Evolutionary conservation across 2,113 vertebrate genomes (phyloP), one percentile per base, ranked within the genome.

Genomic region (Sterrhoptilus dennistouni): DNA sequence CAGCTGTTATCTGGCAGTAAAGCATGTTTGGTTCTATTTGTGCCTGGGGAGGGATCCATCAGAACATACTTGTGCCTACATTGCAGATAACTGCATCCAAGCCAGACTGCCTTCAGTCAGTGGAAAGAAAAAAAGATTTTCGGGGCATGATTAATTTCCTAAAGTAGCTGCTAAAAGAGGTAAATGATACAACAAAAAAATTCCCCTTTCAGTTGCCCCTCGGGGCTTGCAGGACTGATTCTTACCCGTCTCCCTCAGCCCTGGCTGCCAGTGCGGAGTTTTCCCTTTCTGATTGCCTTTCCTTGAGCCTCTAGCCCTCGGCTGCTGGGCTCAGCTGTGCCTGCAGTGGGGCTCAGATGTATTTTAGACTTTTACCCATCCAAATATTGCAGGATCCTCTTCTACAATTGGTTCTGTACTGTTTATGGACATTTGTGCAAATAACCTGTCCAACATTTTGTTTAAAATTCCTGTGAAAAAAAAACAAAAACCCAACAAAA

Each of bases 201-300:
- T 6, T 64, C 13, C 52, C 45, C 18, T 79, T 52, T 35, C 12
- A 11, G 25, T 27, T 3, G 3, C 8, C 10, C 15, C 29, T 56
- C 0, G 0, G 29, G 40, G 19, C 36, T 78, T 6, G 0, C 20
- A 36, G 35, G 27, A 5, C 14, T 65, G 44, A 6, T 70, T 45
- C 36, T 47, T 35, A 9, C 4, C 0, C 2, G 6, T 36, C 40
- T 57, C 64, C 24, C 79, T 59, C 59, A 12, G 24, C 7, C 15
- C 4, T 33, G 1, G 0, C 19, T 44, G 31, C 27, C 0, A 50
- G 0, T 12, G 7, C 24, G 33, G 47, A 0, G 1, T 29, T 80
- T 75, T 49, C 49, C 63, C n/a, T 40, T 45, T 40, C 38, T n/a
- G 3, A n/a, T 1, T 9, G 18, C n/a, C 10, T 20, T 49, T 53